Conservation (phyloP, 2,113 vertebrate genomes). For the Ameiurus melas region DNA sequence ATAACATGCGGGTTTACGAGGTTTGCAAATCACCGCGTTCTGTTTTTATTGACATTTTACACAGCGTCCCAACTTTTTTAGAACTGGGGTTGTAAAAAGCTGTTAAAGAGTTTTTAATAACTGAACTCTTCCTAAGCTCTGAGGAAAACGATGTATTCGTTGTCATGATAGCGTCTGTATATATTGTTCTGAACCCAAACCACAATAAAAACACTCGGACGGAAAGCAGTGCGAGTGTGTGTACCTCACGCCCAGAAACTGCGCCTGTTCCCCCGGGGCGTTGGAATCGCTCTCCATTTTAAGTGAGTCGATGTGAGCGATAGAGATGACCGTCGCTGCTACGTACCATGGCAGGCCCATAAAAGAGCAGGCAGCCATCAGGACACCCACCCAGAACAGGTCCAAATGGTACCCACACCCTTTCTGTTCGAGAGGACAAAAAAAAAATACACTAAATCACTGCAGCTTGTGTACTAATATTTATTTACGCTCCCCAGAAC, state of each 20-base stretch:
- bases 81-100: background rate
- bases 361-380: constrained; percentile 91
- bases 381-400: constrained; percentile 92
- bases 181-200: background rate
- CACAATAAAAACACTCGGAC: background rate
- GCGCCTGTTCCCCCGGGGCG: constrained; percentile 91
- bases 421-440: constrained; percentile 75
- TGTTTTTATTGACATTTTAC: background rate
- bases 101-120: background rate
- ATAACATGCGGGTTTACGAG: no score
- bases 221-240: background rate
- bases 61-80: no score
- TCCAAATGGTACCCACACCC: constrained; percentile 94
- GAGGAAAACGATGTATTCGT: background rate
- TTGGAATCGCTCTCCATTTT: constrained; percentile 98
- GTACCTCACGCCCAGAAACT: constrained; percentile 95
- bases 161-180: background rate
- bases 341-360: constrained; percentile 97
- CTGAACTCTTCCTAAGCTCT: background rate
- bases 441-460: background rate
- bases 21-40: no score
- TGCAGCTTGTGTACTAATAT: background rate
- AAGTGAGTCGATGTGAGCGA: constrained; percentile 95
- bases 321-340: constrained; percentile 96
- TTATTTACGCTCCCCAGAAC: background rate